Evolutionary conservation across 2,888 invertebrate genomes (phyloP), one percentile per base, ranked within the genome.

Genomic region (Carcina quercana): DNA sequence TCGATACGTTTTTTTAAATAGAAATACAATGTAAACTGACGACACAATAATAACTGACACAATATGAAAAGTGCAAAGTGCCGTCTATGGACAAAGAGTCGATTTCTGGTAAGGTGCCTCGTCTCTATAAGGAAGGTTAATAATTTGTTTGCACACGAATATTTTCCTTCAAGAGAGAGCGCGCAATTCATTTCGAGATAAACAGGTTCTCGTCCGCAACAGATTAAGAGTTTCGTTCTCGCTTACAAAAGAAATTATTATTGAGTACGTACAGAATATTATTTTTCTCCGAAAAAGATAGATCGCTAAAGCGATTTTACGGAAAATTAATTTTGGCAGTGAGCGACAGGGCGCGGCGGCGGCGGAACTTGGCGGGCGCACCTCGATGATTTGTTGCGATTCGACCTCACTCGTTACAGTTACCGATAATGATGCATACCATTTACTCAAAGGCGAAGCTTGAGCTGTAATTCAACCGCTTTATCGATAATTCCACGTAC

Each of bases 241-340:
- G 49, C 40, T 53, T 53, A 59, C 58, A 50, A 59, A 51, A 59
- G 43, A 63, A 73, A 70, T 66, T 68, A 66, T 71, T 63, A 72
- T 69, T 59, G 60, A 63, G 57, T 56, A 49, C 48, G 58, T 54
- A 42, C 37, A 43, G 66, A 60, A 71, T 69, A 73, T 76, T 75
- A 70, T 72, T 73, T 74, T 76, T 78, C 74, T 70, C 55, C 50
- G 71, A 73, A 78, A 64, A 68, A 74, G 70, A 76, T 75, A 74
- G 75, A 82, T 80, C 71, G 71, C 60, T 74, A 65, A 63, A 65
- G 66, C 71, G 74, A 78, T 80, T 79, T 78, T 76, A 74, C 71
- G 70, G 68, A 58, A 73, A 78, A 79, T 79, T 79, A 78, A 79
- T 79, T 79, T 75, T 68, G 72, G 70, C 66, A 70, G 69, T 70